Evolutionary conservation across 2,797 vertebrate species (phyloP).

Genomic region (Huso huso): DNA sequence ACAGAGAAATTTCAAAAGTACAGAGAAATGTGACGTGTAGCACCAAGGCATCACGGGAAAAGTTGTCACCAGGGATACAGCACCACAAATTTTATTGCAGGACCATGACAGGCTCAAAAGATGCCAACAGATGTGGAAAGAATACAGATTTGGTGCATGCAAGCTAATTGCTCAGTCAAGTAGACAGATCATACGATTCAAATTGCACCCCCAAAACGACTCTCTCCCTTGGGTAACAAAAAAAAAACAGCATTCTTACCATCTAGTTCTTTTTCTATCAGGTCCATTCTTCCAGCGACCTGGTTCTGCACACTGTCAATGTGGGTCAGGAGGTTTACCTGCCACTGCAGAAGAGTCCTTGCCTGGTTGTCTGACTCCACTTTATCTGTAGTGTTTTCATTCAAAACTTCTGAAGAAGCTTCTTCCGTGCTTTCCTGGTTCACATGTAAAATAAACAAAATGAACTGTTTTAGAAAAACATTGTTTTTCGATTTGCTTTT

Average conservation of each 20-base stretch:
- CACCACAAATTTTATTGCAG: too few species aligned
- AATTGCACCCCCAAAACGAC: too few species aligned
- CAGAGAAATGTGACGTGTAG: too few species aligned
- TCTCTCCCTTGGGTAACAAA: background rate
- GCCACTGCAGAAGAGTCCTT: slow-evolving; percentile 72
- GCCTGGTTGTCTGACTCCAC: slow-evolving; percentile 49
- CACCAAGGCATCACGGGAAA: too few species aligned
- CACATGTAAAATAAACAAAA: slow-evolving; percentile 17
- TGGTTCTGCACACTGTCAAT: slow-evolving; percentile 79
- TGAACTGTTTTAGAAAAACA: background rate
- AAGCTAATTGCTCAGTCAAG: too few species aligned
- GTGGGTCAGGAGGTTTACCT: slow-evolving; percentile 79
- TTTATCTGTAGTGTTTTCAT: slow-evolving; percentile 33
- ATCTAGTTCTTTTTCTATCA: slow-evolving; percentile 83
- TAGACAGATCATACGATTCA: too few species aligned
- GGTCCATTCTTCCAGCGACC: slow-evolving; percentile 76
- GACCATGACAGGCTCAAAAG: too few species aligned
- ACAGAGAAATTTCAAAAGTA: too few species aligned
- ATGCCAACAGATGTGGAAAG: too few species aligned
- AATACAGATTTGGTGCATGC: too few species aligned
- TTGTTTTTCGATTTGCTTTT: too few species aligned
- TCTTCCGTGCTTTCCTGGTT: slow-evolving; percentile 26
- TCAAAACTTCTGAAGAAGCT: slow-evolving; percentile 44
- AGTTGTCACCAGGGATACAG: too few species aligned
- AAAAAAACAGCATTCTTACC: slow-evolving; percentile 46